phyloP scores from a whole-genome alignment of 2,888 invertebrate genomes.

The Tryphoninae sp. region DNA sequence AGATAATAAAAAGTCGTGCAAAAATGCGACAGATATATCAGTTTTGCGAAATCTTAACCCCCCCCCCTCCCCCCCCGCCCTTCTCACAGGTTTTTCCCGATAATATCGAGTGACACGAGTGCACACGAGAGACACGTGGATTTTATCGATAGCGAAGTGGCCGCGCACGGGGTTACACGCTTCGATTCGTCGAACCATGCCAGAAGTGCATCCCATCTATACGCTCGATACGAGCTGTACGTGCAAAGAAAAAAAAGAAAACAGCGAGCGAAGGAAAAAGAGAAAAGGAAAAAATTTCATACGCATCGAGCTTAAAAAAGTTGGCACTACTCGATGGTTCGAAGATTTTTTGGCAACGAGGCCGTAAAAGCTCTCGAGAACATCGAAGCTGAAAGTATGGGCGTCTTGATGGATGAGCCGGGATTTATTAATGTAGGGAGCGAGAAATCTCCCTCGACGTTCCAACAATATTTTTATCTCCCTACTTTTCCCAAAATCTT shows the following conservation, averaged over 20 bases:
- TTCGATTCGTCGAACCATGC: conserved; percentile 44
- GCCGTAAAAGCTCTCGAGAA: conserved; percentile 42
- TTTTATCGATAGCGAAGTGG: conserved; percentile 44
- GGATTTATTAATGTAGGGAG: background rate
- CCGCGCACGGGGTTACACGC: conserved; percentile 9
- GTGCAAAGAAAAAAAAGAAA: conserved; percentile 37
- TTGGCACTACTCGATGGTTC: conserved; percentile 50
- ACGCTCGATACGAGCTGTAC: conserved; percentile 4
- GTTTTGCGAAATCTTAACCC: conserved; percentile 26
- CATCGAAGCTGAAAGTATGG: conserved; percentile 19
- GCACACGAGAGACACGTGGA: conserved; percentile 18
- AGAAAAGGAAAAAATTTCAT: background rate
- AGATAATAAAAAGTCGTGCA: conserved; percentile 7
- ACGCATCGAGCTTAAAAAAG: conserved; percentile 39
- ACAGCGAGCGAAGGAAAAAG: conserved; percentile 15
- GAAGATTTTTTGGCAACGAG: conserved; percentile 38
- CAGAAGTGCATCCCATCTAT: conserved; percentile 32
- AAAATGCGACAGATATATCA: conserved; percentile 29
- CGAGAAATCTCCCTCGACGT: too few relatives aligned
- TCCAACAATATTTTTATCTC: too few relatives aligned
- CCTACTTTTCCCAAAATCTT: too few relatives aligned
- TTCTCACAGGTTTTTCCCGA: conserved; percentile 17
- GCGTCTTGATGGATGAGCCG: conserved; percentile 21
- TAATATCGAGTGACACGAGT: conserved; percentile 37
- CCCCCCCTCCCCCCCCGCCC: background rate